Conservation (phyloP, 2,797 vertebrate genomes). For the Chiloscyllium punctatum region DNA sequence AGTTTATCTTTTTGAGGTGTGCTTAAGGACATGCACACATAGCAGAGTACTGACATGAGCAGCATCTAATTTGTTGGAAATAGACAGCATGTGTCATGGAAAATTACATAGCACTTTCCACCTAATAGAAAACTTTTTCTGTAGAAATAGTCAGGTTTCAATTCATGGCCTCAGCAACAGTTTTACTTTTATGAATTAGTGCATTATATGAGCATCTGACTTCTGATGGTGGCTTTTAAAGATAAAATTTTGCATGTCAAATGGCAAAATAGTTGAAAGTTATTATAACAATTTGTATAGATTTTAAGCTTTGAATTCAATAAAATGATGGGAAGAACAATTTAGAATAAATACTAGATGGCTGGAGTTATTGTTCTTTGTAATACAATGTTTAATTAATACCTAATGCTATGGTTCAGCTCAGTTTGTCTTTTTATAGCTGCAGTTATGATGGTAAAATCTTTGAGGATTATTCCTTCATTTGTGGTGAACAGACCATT, state of each 20-base stretch:
- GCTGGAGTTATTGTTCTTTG: not conserved
- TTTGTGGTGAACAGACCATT: constrained; percentile 84
- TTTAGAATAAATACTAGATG: not conserved
- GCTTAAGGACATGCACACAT: not conserved
- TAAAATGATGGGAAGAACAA: not conserved
- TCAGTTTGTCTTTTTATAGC: constrained; percentile 53
- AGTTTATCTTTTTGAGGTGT: too few species aligned
- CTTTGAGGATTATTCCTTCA: constrained; percentile 75
- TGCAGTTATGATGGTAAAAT: constrained; percentile 82
- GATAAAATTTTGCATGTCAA: not conserved
- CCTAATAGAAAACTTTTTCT: not conserved
- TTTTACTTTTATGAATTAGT: not conserved
- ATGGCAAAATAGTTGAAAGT: not conserved
- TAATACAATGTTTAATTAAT: not conserved
- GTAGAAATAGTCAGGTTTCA: not conserved
- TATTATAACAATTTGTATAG: not conserved
- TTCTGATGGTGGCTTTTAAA: not conserved
- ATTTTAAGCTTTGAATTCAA: not conserved
- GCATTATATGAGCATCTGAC: too few species aligned
- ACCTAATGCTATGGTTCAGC: not conserved
- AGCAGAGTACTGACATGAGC: not conserved
- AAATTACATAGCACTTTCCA: not conserved
- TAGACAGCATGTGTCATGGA: not conserved
- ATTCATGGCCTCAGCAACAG: not conserved
- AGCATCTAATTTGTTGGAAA: too few species aligned